A percentile compares a stretch with the other conserved stretches of the same genome.
Conservation (phyloP, 2,113 vertebrate genomes). For the Dromiciops gliroides region DNA sequence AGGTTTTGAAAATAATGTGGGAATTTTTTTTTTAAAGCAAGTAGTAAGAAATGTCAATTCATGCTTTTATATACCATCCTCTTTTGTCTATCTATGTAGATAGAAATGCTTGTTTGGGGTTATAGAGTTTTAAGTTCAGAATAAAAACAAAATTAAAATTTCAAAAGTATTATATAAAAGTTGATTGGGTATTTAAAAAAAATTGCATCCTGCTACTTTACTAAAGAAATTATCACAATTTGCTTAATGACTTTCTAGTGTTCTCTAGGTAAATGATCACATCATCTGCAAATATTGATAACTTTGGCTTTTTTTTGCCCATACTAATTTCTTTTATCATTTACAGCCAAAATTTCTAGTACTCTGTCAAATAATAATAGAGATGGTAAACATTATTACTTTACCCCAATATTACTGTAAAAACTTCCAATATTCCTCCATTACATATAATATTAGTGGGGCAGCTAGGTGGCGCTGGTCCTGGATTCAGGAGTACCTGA, state of each 20-base stretch:
- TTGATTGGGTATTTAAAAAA: neutral
- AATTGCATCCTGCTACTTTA: neutral
- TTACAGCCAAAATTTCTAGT: neutral
- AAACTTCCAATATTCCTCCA: neutral
- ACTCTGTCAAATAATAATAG: neutral
- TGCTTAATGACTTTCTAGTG: neutral
- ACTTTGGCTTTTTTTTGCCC: neutral
- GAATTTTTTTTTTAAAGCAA: too few species aligned
- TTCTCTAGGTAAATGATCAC: neutral
- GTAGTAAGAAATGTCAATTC: too few species aligned
- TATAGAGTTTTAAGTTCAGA: too few species aligned
- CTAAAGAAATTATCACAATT: neutral
- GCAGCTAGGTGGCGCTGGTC: too few species aligned
- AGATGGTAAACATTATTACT: neutral
- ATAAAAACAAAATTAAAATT: too few species aligned
- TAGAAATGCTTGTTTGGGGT: too few species aligned
- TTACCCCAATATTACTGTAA: conserved; percentile 14
- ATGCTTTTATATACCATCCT: too few species aligned
- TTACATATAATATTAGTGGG: neutral
- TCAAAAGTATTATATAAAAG: neutral
- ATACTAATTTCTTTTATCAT: too few species aligned
- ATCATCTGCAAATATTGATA: neutral
- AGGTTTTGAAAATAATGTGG: too few species aligned
- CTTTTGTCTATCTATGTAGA: too few species aligned
- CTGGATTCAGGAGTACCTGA: too few species aligned